Base-by-base conservation (phyloP, 2,888 invertebrate species). In the Thymelicus acteon region DNA sequence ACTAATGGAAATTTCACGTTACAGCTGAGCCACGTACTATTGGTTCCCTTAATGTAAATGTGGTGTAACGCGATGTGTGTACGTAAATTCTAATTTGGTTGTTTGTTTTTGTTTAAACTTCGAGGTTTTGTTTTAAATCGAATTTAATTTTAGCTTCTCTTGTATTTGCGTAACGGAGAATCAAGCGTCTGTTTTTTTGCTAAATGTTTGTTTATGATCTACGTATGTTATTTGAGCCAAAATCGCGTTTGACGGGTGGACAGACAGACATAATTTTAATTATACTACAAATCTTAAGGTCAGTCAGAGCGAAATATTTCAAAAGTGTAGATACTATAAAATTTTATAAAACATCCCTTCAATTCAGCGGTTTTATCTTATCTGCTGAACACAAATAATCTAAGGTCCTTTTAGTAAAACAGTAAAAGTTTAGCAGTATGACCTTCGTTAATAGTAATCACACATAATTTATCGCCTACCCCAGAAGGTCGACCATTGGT, bases 1-100 rank as follows among this genome's bases (percentile, higher is more conserved):
- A 88, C 84, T 82, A 88, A 90, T 89, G 85, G 87, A 83, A 86
- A 89, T 90, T 88, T 85, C 84, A 75, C 82, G 82, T 85, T 80
- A 82, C 82, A 76, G 78, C 80, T 49, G 12, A 78, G 67, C 78
- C 78, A 76, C 80, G 77, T 75, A 79, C 80, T 81, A 85, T 85
- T 86, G 86, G 83, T 78, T 78, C 80, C 79, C 81, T 79, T 87
- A 85, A 88, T 88, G 84, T 86, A 85, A 88, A 87, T 86, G 84
- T 79, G 79, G 76, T 85, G 85, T 86, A 82, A 75, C 76, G 74
- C 76, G 72, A 80, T 79, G 80, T 73, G 75, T 76, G 66, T 74
- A 72, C 72, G 78, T 75, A 74, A 74, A 77, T 77, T 76, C 73
- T 74, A 74, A 76, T 75, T 74, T 75, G 74, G 74, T 75, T 78